These are phyloP conservation scores for Gymnogyps californianus DNA, from an alignment of 2,113 vertebrate genomes.

Conservation along the genomic window DNA sequence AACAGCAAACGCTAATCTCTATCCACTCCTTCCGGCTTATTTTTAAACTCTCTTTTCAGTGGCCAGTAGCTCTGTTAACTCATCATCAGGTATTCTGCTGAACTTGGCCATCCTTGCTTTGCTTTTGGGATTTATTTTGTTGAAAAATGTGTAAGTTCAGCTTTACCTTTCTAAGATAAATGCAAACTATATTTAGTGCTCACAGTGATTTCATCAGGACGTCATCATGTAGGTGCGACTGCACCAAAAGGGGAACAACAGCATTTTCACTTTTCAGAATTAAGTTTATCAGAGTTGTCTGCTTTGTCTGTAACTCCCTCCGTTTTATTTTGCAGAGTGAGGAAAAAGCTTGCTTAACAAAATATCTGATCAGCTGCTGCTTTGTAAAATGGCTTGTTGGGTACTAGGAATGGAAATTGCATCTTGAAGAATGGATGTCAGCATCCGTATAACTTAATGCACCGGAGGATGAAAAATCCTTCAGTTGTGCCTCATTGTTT, in stretches of 20 bases:
- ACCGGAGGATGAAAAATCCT: background rate
- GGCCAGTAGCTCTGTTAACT: background rate
- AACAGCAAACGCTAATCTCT: conserved; percentile 21
- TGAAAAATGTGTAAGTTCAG: background rate
- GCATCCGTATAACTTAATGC: background rate
- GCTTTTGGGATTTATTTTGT: background rate
- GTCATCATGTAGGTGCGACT: background rate
- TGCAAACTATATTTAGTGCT: background rate
- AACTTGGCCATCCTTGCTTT: background rate
- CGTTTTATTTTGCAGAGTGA: background rate
- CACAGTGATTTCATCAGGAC: background rate
- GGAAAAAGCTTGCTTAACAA: background rate
- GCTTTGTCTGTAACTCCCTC: background rate
- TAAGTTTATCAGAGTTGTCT: background rate
- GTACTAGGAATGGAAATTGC: background rate
- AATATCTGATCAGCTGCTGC: background rate
- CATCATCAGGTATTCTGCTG: background rate
- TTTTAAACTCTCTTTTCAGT: background rate
- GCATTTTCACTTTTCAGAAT: background rate
- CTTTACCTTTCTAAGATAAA: background rate
- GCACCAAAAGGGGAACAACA: background rate
- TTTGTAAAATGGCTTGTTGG: background rate
- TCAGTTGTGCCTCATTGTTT: background rate
- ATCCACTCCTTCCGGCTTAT: background rate
- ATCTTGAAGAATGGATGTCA: background rate